Evolutionary conservation across 2,113 vertebrate species (phyloP).

Genomic region (Larimichthys crocea): DNA sequence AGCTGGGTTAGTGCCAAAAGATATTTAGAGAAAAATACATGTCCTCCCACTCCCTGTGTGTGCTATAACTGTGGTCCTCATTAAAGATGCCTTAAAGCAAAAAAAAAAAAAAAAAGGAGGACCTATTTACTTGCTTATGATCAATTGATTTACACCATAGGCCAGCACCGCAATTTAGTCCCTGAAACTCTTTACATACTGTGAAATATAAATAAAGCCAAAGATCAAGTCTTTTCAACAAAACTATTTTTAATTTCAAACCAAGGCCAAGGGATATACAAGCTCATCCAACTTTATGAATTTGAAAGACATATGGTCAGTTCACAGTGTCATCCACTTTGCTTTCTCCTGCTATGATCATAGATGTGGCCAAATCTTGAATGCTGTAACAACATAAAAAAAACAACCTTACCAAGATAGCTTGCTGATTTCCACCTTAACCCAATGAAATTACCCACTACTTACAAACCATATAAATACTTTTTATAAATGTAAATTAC

Average conservation of each 20-base stretch:
- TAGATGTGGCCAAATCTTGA: background rate
- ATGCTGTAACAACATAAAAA: background rate
- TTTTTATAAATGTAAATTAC: no score
- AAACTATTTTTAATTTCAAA: conserved; percentile 9
- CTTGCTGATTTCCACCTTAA: background rate
- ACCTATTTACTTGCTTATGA: conserved; percentile 47
- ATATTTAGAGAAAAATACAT: conserved; percentile 67
- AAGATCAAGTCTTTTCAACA: conserved; percentile 35
- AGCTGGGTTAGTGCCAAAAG: conserved; percentile 64
- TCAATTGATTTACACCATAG: conserved; percentile 53
- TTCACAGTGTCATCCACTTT: background rate
- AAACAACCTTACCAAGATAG: no score
- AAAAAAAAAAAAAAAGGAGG: background rate
- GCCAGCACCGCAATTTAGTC: conserved; percentile 18
- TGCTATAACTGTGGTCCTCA: conserved; percentile 37
- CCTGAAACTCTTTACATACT: conserved; percentile 31
- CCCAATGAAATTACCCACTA: no score
- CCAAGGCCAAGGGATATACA: background rate
- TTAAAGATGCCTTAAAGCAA: conserved; percentile 54
- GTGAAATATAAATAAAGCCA: conserved; percentile 34
- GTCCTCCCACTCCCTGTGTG: conserved; percentile 52
- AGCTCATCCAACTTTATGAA: background rate
- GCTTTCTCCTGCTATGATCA: background rate
- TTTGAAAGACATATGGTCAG: conserved; percentile 20
- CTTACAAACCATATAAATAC: no score